phyloP scores from a whole-genome alignment of 1,140 invertebrate species.

The Bacillus rossius region DNA sequence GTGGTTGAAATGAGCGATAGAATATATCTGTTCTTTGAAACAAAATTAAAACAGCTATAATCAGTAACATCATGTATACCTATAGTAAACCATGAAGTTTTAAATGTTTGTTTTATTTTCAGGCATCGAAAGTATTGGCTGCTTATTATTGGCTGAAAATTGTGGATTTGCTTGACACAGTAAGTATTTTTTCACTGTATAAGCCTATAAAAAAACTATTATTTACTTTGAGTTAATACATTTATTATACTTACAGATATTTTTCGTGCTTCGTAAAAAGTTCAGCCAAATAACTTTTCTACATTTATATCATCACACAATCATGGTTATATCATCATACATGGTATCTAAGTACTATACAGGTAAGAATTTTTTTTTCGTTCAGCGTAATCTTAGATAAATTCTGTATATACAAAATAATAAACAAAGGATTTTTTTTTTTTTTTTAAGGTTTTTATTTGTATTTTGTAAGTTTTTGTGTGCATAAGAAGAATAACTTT shows the following conservation, averaged over 20 bases:
- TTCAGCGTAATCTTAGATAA: too few relatives aligned
- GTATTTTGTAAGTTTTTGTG: too few relatives aligned
- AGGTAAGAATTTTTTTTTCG: neutral
- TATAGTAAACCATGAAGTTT: too few relatives aligned
- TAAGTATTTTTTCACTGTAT: constrained; percentile 30
- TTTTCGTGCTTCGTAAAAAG: constrained; percentile 90
- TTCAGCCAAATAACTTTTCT: constrained; percentile 88
- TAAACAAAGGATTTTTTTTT: too few relatives aligned
- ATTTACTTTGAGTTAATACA: neutral
- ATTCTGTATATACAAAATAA: too few relatives aligned
- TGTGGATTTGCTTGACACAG: constrained; percentile 61
- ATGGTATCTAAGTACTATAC: constrained; percentile 51
- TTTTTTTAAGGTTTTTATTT: too few relatives aligned
- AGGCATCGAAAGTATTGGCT: constrained; percentile 41
- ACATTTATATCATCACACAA: constrained; percentile 92
- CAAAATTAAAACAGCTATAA: neutral
- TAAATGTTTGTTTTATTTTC: neutral
- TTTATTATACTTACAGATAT: constrained; percentile 51
- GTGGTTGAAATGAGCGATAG: too few relatives aligned
- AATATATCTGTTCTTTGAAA: too few relatives aligned
- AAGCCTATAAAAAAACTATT: too few relatives aligned
- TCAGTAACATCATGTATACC: too few relatives aligned
- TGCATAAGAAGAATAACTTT: too few relatives aligned
- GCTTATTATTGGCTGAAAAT: constrained; percentile 42
- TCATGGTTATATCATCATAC: constrained; percentile 67